These are phyloP conservation scores for Cyrtodaria siliqua DNA, from an alignment of 2,888 invertebrate species.

Conservation along the genomic window DNA sequence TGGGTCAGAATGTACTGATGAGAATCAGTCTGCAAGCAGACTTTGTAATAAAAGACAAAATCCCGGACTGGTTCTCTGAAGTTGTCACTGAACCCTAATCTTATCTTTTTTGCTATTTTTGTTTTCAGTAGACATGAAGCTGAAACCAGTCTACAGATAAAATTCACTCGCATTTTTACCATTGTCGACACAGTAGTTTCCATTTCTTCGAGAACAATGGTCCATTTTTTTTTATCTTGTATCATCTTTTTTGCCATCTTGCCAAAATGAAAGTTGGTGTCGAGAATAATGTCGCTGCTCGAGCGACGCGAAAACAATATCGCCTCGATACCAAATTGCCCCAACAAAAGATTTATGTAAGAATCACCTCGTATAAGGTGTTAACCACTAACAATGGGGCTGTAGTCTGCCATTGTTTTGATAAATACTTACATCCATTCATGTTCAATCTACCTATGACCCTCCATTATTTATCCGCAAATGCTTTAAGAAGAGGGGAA, in stretches of 20 bases:
- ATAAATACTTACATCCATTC: constrained; percentile 67
- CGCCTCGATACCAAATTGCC: constrained; percentile 39
- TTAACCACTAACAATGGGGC: constrained; percentile 50
- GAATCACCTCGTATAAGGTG: constrained; percentile 55
- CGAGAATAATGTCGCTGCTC: constrained; percentile 41
- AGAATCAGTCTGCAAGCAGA: constrained; percentile 26
- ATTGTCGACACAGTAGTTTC: not conserved
- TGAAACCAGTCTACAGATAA: not conserved
- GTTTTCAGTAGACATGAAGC: constrained; percentile 27
- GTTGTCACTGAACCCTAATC: constrained; percentile 16
- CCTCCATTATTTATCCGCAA: constrained; percentile 44
- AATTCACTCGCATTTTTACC: not conserved
- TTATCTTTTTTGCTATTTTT: constrained; percentile 29
- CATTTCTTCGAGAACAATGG: constrained; percentile 8
- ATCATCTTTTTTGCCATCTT: constrained; percentile 62
- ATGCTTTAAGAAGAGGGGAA: constrained; percentile 41
- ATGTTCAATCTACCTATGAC: constrained; percentile 58
- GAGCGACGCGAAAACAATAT: constrained; percentile 49
- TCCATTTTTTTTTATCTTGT: constrained; percentile 40
- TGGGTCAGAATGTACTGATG: constrained; percentile 46
- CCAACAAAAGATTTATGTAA: constrained; percentile 49
- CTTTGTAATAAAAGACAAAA: constrained; percentile 29
- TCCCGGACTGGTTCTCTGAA: constrained; percentile 30
- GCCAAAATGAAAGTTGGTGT: constrained; percentile 39
- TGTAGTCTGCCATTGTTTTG: constrained; percentile 52